Evolutionary conservation across 2,113 vertebrate species (phyloP).

Genomic region (Esox niger): DNA sequence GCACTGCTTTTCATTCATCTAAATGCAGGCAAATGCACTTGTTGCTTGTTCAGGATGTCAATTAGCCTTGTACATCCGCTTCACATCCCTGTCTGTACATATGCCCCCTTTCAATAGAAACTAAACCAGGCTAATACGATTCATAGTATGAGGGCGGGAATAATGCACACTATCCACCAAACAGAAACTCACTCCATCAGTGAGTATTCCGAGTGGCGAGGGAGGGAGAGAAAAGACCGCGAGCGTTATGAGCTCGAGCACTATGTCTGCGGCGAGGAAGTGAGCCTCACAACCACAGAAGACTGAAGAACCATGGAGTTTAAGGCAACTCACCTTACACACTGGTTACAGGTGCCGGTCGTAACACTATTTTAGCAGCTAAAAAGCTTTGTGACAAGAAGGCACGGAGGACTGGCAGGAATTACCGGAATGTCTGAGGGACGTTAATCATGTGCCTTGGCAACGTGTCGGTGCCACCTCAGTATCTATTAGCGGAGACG

Average conservation of each 20-base stretch:
- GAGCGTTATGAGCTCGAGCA: constrained; percentile 1
- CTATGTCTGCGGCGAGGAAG: constrained; percentile 52
- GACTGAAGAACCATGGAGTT: constrained; percentile 39
- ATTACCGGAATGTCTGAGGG: constrained; percentile 34
- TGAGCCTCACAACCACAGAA: constrained; percentile 19
- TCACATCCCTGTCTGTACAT: too few species aligned
- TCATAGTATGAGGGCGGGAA: constrained; percentile 42
- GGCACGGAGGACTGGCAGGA: constrained; percentile 19
- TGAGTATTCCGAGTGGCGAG: constrained; percentile 14
- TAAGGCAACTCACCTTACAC: constrained; percentile 13
- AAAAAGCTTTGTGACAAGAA: constrained; percentile 10
- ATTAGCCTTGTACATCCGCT: too few species aligned
- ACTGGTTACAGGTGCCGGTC: constrained; percentile 1
- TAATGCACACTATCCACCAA: constrained; percentile 21
- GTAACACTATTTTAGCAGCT: constrained; percentile 7
- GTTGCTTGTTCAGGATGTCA: too few species aligned
- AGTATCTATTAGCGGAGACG: constrained; percentile 27
- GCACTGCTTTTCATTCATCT: too few species aligned
- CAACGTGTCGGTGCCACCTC: constrained; percentile 39
- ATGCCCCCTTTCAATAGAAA: constrained; percentile 22
- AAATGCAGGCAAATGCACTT: too few species aligned
- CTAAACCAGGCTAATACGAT: constrained; percentile 52
- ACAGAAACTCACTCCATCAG: constrained; percentile 32
- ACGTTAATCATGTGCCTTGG: constrained; percentile 53
- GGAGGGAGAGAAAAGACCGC: constrained; percentile 12